Evolutionary conservation across 2,113 vertebrate genomes (phyloP).

Genomic region (Podarcis raffonei): DNA sequence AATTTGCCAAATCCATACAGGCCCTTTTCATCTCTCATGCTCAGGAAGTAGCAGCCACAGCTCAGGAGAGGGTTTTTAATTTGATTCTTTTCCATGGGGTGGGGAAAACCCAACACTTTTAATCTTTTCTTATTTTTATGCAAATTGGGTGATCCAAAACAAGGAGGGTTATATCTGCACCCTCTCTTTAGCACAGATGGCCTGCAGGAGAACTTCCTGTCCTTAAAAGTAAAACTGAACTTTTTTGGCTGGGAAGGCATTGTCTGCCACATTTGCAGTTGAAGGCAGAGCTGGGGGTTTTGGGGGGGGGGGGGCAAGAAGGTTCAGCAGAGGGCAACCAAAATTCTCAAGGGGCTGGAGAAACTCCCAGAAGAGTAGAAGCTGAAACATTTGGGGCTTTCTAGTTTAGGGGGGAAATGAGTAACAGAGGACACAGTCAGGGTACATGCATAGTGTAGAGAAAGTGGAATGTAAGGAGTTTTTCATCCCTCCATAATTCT

Average conservation of each 20-base stretch:
- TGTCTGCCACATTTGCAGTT: not conserved
- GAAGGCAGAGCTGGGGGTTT: not conserved
- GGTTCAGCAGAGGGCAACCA: not conserved
- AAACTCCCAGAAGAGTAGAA: no score
- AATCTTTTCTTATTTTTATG: not conserved
- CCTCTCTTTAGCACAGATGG: not conserved
- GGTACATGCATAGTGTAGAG: no score
- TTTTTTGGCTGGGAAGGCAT: not conserved
- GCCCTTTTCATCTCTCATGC: slow-evolving; percentile 17
- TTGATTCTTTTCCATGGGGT: not conserved
- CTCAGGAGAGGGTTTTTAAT: not conserved
- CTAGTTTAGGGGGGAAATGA: no score
- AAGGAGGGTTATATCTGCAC: not conserved
- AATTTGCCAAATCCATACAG: slow-evolving; percentile 9
- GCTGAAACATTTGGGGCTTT: no score
- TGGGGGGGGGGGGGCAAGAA: not conserved
- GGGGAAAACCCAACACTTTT: not conserved
- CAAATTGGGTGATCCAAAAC: not conserved
- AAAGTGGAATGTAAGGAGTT: no score
- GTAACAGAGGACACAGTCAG: no score
- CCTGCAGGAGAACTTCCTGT: not conserved
- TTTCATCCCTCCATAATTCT: no score
- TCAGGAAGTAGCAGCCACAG: slow-evolving; percentile 34
- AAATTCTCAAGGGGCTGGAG: no score
- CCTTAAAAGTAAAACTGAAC: not conserved